Evolutionary conservation across 2,888 invertebrate species (phyloP).

Genomic region (Ichneumoninae sp.): DNA sequence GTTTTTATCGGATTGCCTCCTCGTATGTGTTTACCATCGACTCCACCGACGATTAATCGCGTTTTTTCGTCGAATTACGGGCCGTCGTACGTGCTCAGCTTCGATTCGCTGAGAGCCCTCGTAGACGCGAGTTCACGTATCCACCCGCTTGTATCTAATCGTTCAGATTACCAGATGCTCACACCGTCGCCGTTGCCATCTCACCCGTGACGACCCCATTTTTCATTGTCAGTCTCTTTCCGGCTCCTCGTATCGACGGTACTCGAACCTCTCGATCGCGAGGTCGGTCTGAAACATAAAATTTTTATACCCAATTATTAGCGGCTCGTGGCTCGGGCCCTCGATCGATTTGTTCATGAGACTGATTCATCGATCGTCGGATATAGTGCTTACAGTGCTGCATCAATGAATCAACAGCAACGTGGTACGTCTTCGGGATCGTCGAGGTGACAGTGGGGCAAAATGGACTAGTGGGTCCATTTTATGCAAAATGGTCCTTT

Average conservation of each 20-base stretch:
- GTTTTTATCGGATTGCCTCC: not conserved
- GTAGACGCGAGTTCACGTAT: slow-evolving; percentile 46
- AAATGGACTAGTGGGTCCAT: not conserved
- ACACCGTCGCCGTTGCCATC: slow-evolving; percentile 37
- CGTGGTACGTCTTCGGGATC: slow-evolving; percentile 52
- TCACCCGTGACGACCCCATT: slow-evolving; percentile 62
- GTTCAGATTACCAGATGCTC: slow-evolving; percentile 60
- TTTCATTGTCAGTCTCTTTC: slow-evolving; percentile 65
- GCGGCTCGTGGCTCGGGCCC: not conserved
- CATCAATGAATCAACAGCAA: slow-evolving; percentile 65
- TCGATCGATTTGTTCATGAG: slow-evolving; percentile 29
- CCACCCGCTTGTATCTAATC: slow-evolving; percentile 67
- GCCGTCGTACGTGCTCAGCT: slow-evolving; percentile 31
- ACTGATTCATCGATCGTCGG: slow-evolving; percentile 12
- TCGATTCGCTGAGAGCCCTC: slow-evolving; percentile 26
- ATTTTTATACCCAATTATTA: not conserved
- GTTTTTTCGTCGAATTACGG: slow-evolving; percentile 16
- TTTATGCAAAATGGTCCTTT: not conserved
- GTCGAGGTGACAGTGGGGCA: not conserved
- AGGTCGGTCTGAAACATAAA: not conserved
- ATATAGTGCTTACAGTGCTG: slow-evolving; percentile 11
- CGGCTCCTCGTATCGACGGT: slow-evolving; percentile 62
- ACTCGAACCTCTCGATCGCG: slow-evolving; percentile 41
- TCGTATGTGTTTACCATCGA: not conserved
- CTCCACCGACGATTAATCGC: not conserved